Base-by-base conservation (phyloP, 2,888 invertebrate species). In the Molorchus minor region DNA sequence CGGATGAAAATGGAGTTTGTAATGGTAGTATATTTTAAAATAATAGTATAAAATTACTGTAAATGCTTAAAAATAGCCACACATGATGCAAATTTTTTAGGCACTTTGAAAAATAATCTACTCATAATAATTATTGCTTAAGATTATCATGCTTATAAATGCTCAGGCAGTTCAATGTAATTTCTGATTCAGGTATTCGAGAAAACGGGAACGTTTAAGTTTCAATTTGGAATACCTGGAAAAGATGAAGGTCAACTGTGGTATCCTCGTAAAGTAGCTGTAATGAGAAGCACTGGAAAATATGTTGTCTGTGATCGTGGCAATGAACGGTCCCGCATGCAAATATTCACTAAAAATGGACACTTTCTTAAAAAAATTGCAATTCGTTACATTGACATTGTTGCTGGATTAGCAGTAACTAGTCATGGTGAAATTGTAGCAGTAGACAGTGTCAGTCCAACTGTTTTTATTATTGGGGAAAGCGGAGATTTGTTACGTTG, bases 231-330 rank as follows among this genome's bases (percentile, higher is more conserved):
- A 41, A 91, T 91, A 56, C 92, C 96, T 58, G 97, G 97, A 66
- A 94, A 94, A 76, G 97, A 96, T 72, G 97, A 98, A 77, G 97
- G 97, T 0, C 96, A 97, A 77, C 83, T 98, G 65, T 98, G 96
- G 96, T 97, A 96, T 81, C 97, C 98, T 2, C 88, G 97, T 44
- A 97, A 98, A 82, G 96, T 97, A 46, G 96, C 96, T 5, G 92
- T 94, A 1, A 93, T 94, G 84, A 87, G 92, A 54, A 89, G 88
- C 56, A 91, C 90, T 51, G 93, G 93, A 33, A 94, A 94, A 79
- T 93, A 93, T 79, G 96, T 98, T n/a, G 95, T 98, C 2, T 98
- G 98, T 80, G 98, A 98, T 82, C 91, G 98, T 66, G 97, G 97
- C 44, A 96, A 95, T 75, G 97, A 98, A 79, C 88, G 97, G 54